A percentile compares a stretch with the other conserved stretches of the same genome.
phyloP scores from a whole-genome alignment of 2,888 invertebrate species.

The Seladonia tumulorum region DNA sequence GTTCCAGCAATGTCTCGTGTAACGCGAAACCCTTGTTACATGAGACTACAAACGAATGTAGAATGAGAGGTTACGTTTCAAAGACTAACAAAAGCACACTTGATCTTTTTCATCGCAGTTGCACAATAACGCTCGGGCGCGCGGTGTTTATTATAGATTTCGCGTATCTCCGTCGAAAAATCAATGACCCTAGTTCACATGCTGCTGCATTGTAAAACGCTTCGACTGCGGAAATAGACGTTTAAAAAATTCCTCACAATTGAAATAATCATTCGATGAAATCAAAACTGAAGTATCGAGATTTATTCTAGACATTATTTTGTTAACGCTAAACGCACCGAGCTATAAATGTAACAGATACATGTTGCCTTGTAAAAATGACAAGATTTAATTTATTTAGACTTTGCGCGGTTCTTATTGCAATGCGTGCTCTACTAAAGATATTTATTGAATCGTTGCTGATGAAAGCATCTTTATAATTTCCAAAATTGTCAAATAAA shows the following conservation, averaged over 20 bases:
- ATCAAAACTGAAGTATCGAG: neutral
- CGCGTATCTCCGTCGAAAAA: neutral
- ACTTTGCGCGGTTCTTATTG: too few species aligned
- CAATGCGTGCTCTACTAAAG: too few species aligned
- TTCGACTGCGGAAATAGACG: neutral
- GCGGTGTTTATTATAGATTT: neutral
- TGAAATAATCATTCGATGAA: neutral
- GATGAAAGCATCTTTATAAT: too few species aligned
- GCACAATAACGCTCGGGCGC: neutral
- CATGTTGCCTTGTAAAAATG: too few species aligned
- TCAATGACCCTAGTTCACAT: neutral
- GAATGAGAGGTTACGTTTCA: conserved; percentile 9
- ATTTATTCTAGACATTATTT: neutral
- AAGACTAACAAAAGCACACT: conserved; percentile 4
- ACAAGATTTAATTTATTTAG: too few species aligned
- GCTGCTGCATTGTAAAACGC: too few species aligned
- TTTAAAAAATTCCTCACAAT: neutral
- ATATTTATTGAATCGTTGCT: too few species aligned
- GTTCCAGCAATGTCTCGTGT: conserved; percentile 1
- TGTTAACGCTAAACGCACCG: too few species aligned
- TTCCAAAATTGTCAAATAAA: too few species aligned
- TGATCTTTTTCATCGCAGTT: conserved; percentile 1
- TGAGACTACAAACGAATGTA: conserved; percentile 10
- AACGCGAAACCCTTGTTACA: conserved; percentile 4
- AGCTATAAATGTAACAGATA: too few species aligned